These are phyloP conservation scores for Daubentonia madagascariensis DNA, from an alignment of 2,113 vertebrate species.

Conservation along the genomic window DNA sequence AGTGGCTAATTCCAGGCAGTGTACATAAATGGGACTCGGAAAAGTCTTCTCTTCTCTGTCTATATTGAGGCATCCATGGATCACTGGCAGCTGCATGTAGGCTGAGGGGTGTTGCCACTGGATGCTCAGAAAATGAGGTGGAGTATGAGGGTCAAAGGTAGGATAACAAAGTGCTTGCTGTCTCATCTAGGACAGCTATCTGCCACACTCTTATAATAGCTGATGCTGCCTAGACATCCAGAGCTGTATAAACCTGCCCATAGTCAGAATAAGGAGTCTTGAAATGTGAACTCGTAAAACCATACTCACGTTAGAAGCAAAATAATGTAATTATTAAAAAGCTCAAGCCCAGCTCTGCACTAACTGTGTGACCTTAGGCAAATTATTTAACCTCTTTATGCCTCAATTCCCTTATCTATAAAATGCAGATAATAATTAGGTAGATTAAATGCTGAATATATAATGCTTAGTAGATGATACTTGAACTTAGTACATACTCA, in stretches of 20 bases:
- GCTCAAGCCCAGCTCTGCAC: background rate
- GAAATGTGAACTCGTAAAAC: background rate
- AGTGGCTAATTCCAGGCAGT: background rate
- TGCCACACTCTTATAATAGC: background rate
- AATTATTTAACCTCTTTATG: slow-evolving; percentile 1
- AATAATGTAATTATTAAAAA: background rate
- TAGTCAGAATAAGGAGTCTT: background rate
- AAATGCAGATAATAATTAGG: background rate
- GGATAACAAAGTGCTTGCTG: background rate
- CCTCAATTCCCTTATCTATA: background rate
- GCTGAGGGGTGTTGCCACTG: background rate
- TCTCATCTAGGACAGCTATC: background rate
- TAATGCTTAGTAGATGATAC: background rate
- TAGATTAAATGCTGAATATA: background rate
- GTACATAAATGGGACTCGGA: background rate
- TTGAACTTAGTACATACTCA: background rate
- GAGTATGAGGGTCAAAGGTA: background rate
- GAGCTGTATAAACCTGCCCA: background rate
- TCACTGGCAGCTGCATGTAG: background rate
- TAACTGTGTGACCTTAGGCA: background rate
- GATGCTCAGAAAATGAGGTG: background rate
- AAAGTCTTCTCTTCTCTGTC: background rate
- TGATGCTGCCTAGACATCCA: background rate
- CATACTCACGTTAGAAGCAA: background rate
- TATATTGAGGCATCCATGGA: background rate